phyloP scores from a whole-genome alignment of 2,113 vertebrate genomes.

The Drymodes brunneopygia region DNA sequence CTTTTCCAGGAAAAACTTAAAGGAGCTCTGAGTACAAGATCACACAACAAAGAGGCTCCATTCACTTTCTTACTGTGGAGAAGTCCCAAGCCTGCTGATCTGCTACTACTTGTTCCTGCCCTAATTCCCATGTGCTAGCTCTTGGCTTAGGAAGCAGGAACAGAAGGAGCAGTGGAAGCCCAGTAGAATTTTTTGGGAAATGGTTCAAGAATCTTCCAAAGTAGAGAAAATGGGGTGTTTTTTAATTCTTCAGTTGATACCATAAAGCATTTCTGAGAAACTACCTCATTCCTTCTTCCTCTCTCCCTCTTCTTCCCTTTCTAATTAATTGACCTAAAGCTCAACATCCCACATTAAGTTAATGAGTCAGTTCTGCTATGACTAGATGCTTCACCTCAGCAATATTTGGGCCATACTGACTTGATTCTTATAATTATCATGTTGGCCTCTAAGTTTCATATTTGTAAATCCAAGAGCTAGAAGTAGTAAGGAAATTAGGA shows the following conservation, averaged over 20 bases:
- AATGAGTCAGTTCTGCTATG: neutral
- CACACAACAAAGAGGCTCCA: neutral
- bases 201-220: slow-evolving; percentile 9
- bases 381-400: neutral
- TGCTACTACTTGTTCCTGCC: neutral
- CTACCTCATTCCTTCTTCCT: neutral
- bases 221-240: neutral
- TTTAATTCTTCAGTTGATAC: neutral
- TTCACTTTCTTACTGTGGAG: neutral
- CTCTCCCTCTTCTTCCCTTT: neutral
- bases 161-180: neutral
- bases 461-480: neutral
- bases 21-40: neutral
- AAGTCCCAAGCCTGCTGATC: neutral
- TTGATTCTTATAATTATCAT: neutral
- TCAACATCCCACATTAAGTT: neutral
- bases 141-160: neutral
- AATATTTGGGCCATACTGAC: neutral
- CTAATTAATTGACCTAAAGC: neutral
- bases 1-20: neutral
- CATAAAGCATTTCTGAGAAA: neutral
- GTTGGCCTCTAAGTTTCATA: neutral
- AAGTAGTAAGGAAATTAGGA: neutral
- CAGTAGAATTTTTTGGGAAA: neutral
- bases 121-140: neutral